phyloP scores from a whole-genome alignment of 35 echinoderm and acorn worm genomes.

The Diadema setosum region DNA sequence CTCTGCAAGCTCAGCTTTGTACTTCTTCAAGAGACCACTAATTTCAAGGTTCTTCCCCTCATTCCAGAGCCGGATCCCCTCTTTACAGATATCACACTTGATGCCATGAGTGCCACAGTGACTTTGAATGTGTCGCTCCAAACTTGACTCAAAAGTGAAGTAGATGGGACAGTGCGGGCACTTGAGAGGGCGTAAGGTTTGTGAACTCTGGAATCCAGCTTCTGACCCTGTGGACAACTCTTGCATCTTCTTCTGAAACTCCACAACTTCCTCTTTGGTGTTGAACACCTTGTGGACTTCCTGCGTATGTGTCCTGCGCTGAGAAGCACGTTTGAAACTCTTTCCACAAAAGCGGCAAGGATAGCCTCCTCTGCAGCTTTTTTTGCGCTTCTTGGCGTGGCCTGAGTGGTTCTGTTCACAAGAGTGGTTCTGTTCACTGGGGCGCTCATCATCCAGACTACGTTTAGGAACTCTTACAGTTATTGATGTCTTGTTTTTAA shows the following conservation, averaged over 20 bases:
- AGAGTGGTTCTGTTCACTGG: no score
- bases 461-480: no score
- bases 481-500: no score
- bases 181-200: neutral
- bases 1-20: neutral
- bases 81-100: neutral
- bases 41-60: neutral
- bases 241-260: neutral
- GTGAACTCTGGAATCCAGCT: no score
- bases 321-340: neutral
- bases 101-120: neutral
- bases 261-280: neutral
- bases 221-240: no score
- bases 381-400: no score
- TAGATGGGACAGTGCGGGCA: neutral
- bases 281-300: neutral
- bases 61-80: neutral
- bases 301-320: neutral
- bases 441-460: no score
- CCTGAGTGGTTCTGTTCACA: no score
- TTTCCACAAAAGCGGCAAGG: no score
- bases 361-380: no score
- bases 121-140: neutral
- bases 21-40: neutral
- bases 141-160: neutral